Conservation (phyloP, 2,113 vertebrate genomes). For the Chrysochloris asiatica region DNA sequence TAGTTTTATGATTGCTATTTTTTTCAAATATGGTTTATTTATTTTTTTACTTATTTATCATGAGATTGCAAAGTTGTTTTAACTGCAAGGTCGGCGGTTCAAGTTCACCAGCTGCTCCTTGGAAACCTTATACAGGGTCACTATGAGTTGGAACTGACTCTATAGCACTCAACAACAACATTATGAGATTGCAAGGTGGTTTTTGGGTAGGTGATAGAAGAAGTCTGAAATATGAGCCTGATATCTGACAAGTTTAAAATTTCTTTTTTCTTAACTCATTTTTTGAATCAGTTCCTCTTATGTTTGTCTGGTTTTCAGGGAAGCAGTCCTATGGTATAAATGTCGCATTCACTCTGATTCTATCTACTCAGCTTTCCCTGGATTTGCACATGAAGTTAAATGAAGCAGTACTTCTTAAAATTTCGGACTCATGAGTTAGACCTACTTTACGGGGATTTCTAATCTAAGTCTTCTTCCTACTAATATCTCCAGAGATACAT, state of each 20-base stretch:
- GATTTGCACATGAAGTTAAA: not conserved
- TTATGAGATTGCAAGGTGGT: not conserved
- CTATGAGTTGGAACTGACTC: no score
- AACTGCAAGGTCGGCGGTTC: no score
- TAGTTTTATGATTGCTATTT: not conserved
- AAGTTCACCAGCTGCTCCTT: no score
- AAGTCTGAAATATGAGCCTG: not conserved
- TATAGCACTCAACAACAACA: no score
- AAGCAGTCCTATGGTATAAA: not conserved
- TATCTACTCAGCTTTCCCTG: not conserved
- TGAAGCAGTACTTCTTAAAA: slow-evolving; percentile 15
- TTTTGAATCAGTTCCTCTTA: not conserved
- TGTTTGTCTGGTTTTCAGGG: not conserved
- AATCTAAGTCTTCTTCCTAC: not conserved
- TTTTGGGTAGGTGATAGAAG: not conserved
- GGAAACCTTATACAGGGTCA: no score
- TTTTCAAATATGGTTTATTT: not conserved
- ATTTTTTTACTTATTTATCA: not conserved
- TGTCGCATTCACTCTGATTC: not conserved
- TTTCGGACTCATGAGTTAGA: not conserved
- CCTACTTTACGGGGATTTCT: not conserved
- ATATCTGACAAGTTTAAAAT: not conserved
- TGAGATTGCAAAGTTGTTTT: not conserved
- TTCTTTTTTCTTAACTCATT: not conserved
- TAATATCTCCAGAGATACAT: not conserved